Conservation (phyloP, 1,140 invertebrate species). For the Cydia splendana region DNA sequence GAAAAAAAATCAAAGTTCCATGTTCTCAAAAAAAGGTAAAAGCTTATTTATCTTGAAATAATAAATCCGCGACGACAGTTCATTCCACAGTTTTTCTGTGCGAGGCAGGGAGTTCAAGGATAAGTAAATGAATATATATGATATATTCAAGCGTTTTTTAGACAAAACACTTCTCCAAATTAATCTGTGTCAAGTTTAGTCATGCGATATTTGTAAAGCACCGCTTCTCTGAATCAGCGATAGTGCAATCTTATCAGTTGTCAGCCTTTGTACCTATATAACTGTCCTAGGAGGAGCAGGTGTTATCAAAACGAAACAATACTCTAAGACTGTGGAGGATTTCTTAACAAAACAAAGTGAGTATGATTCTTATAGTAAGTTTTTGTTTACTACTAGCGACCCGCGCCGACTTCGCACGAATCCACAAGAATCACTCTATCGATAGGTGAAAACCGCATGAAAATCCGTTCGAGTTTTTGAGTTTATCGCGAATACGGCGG, state of each 20-base stretch:
- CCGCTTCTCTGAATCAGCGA: neutral
- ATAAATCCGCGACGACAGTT: neutral
- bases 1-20: too few relatives aligned
- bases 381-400: neutral
- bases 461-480: too few relatives aligned
- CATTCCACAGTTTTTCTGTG: too few relatives aligned
- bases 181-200: constrained; percentile 6
- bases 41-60: too few relatives aligned
- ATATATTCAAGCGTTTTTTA: neutral
- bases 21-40: too few relatives aligned
- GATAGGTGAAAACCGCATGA: too few relatives aligned
- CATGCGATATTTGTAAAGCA: constrained; percentile 1
- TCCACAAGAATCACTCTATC: too few relatives aligned
- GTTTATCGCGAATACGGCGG: too few relatives aligned
- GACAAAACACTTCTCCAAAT: neutral
- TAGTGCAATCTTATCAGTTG: constrained; percentile 2
- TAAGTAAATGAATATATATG: neutral
- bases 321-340: neutral
- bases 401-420: too few relatives aligned
- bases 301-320: neutral
- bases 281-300: neutral
- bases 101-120: neutral
- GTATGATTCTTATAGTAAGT: neutral
- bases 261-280: neutral
- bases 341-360: neutral